Conservation (phyloP, 2,113 vertebrate species). For the Sapayoa aenigma region DNA sequence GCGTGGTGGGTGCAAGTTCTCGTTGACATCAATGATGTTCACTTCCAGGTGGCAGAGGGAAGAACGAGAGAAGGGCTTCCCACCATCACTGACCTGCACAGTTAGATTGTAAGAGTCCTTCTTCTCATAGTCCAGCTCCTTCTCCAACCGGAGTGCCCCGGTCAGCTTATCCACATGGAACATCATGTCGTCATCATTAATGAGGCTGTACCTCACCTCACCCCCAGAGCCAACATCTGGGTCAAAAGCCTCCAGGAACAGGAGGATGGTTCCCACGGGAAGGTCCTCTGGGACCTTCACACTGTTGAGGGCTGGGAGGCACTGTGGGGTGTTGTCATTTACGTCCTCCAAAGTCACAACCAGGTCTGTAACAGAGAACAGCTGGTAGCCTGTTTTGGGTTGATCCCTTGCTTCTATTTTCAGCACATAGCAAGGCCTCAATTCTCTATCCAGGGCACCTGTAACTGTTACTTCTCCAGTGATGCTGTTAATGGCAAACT, state of each 20-base stretch:
- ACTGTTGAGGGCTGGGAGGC: conserved; percentile 78
- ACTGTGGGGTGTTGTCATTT: conserved; percentile 92
- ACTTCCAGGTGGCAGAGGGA: conserved; percentile 89
- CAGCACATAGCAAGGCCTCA: conserved; percentile 78
- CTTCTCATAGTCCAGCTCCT: conserved; percentile 91
- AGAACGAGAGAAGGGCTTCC: conserved; percentile 83
- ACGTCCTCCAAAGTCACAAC: conserved; percentile 84
- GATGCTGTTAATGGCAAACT: conserved; percentile 83
- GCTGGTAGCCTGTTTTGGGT: conserved; percentile 75
- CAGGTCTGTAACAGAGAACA: conserved; percentile 81
- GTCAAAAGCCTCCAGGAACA: conserved; percentile 90
- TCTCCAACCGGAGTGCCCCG: conserved; percentile 84
- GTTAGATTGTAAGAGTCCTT: conserved; percentile 86
- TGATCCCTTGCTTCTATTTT: conserved; percentile 88
- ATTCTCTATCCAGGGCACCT: conserved; percentile 85
- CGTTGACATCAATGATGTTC: conserved; percentile 89
- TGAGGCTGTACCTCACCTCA: conserved; percentile 83
- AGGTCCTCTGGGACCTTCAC: conserved; percentile 90
- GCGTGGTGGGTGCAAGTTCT: conserved; percentile 86
- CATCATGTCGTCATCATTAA: conserved; percentile 78
- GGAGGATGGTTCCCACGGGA: conserved; percentile 81
- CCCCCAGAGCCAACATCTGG: conserved; percentile 83
- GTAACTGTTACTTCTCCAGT: conserved; percentile 85
- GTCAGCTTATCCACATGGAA: conserved; percentile 83
- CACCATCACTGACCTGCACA: conserved; percentile 84